phyloP scores from a whole-genome alignment of 2,797 vertebrate genomes.

The Spheniscus humboldti region DNA sequence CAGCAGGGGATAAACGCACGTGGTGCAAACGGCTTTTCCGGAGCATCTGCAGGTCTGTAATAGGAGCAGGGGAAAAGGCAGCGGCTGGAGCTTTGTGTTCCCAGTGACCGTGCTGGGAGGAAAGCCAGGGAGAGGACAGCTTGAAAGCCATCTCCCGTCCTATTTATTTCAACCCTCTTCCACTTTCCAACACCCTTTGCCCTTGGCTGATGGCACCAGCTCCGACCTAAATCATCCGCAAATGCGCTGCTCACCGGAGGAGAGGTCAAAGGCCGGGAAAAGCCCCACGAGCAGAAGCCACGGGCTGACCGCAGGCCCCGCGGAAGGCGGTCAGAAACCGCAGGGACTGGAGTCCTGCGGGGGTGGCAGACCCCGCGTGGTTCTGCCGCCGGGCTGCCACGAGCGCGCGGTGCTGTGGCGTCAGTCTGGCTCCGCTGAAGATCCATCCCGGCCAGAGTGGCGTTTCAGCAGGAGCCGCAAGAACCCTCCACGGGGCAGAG shows the following conservation, averaged over 20 bases:
- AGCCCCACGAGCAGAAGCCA: neutral
- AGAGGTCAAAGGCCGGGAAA: neutral
- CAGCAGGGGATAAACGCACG: fast-evolving
- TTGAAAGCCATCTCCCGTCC: neutral
- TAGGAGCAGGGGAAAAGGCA: neutral
- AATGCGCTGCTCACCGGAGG: neutral
- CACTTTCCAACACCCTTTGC: neutral
- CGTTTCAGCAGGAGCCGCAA: neutral
- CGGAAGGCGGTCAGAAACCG: fast-evolving
- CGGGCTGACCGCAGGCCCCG: neutral
- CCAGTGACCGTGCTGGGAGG: neutral
- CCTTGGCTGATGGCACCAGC: neutral
- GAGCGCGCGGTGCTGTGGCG: fast-evolving
- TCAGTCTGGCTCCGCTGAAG: neutral
- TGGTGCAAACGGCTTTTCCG: neutral
- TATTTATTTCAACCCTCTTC: neutral
- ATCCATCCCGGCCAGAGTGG: neutral
- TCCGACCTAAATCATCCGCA: neutral
- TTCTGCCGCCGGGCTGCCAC: neutral
- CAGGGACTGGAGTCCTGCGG: neutral
- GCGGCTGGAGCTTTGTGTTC: neutral
- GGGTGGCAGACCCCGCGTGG: fast-evolving
- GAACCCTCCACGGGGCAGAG: neutral
- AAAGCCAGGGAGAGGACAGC: neutral
- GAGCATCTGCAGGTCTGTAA: neutral